Percentiles rank a stretch among this genome's conserved stretches.
Evolutionary conservation across 2,888 invertebrate genomes (phyloP).

Genomic region (Scaeva pyrastri): DNA sequence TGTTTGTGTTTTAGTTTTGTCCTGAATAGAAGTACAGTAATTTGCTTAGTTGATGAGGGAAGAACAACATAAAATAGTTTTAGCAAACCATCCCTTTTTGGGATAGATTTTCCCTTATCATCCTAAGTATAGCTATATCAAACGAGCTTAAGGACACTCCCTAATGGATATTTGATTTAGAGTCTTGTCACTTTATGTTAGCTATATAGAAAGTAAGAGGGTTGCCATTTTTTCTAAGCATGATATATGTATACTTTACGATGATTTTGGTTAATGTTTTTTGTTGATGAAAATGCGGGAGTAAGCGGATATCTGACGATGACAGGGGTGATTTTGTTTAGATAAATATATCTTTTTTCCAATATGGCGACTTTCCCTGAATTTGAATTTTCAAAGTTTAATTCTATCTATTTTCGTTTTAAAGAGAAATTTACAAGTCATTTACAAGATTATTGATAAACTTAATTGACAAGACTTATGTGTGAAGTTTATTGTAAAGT

Average conservation of each 20-base stretch:
- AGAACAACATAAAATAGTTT: constrained; percentile 50
- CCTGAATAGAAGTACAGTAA: neutral
- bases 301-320: constrained; percentile 3
- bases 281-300: constrained; percentile 40
- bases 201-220: constrained; percentile 59
- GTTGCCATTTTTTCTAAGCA: constrained; percentile 62
- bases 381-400: neutral
- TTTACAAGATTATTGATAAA: neutral
- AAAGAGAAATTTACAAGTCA: neutral
- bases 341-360: constrained; percentile 12
- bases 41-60: neutral
- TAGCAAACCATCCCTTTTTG: constrained; percentile 45
- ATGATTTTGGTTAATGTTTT: neutral
- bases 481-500: too few relatives aligned
- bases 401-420: neutral
- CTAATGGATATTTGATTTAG: constrained; percentile 71
- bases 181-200: constrained; percentile 60
- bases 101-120: neutral
- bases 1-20: neutral
- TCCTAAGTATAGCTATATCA: constrained; percentile 8
- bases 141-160: constrained; percentile 50
- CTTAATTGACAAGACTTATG: too few relatives aligned
- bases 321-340: constrained; percentile 32
- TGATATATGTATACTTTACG: neutral
- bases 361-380: constrained; percentile 54